Conservation (phyloP, 2,888 invertebrate species). For the Brachylomia viminalis region DNA sequence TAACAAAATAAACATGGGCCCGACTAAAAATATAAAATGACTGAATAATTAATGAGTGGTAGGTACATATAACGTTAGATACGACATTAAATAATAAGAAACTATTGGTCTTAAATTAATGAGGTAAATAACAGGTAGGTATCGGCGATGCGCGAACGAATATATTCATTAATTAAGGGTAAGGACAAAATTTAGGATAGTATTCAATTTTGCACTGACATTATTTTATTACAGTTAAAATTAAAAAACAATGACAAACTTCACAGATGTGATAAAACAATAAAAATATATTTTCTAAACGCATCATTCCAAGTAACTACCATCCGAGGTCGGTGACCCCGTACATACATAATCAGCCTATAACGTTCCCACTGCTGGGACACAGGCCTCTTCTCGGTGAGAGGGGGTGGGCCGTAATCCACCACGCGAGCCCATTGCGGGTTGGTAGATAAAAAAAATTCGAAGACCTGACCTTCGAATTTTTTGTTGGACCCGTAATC, state of each 20-base stretch:
- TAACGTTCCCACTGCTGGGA: no score
- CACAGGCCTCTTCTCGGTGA: no score
- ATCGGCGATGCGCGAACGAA: not conserved
- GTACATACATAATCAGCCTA: no score
- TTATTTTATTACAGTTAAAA: not conserved
- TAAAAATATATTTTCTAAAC: not conserved
- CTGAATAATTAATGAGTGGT: not conserved
- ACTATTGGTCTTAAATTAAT: conserved; percentile 24
- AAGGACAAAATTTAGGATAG: not conserved
- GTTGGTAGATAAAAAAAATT: no score
- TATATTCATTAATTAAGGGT: not conserved
- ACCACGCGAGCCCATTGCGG: no score
- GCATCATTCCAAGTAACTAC: not conserved
- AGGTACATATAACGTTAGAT: not conserved
- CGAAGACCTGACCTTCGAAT: no score
- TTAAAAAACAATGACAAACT: not conserved
- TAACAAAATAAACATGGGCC: conserved; percentile 59
- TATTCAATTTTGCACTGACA: not conserved
- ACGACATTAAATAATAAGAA: not conserved
- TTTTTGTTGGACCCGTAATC: no score
- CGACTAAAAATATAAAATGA: conserved; percentile 59
- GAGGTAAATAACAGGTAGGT: conserved; percentile 47
- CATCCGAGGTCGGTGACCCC: not conserved
- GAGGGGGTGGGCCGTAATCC: no score
- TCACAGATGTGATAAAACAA: not conserved